Conservation (phyloP, 2,797 vertebrate genomes). For the Sebastes matsubarae region DNA sequence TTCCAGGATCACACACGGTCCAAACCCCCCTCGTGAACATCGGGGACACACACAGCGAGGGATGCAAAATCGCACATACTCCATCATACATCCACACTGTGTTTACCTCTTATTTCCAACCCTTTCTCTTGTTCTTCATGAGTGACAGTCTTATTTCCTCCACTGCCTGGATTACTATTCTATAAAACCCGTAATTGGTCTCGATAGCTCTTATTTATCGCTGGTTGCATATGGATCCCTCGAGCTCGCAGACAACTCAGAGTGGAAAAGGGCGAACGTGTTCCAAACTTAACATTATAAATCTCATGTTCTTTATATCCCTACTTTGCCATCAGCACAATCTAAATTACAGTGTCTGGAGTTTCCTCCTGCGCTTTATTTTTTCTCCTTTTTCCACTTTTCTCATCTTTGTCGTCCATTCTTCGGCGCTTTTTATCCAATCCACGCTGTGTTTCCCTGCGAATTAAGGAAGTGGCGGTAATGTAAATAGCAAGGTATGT, state of each 20-base stretch:
- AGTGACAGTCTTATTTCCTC: conserved; percentile 71
- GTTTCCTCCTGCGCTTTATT: conserved; percentile 58
- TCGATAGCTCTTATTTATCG: conserved; percentile 75
- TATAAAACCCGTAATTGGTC: conserved; percentile 76
- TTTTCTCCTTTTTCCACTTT: conserved; percentile 44
- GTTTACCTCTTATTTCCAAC: conserved; percentile 10
- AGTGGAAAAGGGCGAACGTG: conserved; percentile 70
- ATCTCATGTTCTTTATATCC: conserved; percentile 78
- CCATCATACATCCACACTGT: not conserved
- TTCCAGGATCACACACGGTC: conserved; percentile 56
- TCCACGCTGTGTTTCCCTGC: not conserved
- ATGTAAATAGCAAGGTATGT: not conserved
- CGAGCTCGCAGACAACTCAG: conserved; percentile 55
- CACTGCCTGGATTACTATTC: conserved; percentile 54
- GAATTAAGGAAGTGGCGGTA: not conserved
- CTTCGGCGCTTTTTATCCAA: conserved; percentile 2
- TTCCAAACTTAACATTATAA: conserved; percentile 81
- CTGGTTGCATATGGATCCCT: conserved; percentile 63
- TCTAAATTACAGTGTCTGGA: conserved; percentile 80
- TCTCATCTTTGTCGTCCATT: conserved; percentile 25
- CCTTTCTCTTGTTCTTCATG: conserved; percentile 27
- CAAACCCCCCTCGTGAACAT: conserved; percentile 17
- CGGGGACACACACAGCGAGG: conserved; percentile 21
- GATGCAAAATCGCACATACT: conserved; percentile 5
- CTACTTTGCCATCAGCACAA: conserved; percentile 73